Evolutionary conservation across 1,140 invertebrate species (phyloP).

Genomic region (Bradysia coprophila): DNA sequence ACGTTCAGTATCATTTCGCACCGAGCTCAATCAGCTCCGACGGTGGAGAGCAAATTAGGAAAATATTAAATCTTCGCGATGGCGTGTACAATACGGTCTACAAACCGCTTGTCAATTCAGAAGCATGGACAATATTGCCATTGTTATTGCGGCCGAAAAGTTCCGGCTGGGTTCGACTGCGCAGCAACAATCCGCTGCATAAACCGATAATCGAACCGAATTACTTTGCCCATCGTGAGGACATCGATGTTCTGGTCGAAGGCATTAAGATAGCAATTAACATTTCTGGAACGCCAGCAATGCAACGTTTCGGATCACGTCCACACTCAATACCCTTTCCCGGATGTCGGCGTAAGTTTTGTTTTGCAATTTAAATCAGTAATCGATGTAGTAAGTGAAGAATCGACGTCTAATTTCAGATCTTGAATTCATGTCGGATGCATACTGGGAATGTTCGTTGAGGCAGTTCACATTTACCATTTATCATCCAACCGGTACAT

Average conservation of each 20-base stretch:
- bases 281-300: slow-evolving; percentile 56
- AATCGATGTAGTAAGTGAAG: too few relatives aligned
- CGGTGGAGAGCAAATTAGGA: slow-evolving; percentile 51
- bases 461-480: slow-evolving; percentile 62
- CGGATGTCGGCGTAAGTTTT: slow-evolving; percentile 53
- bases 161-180: slow-evolving; percentile 58
- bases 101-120: slow-evolving; percentile 53
- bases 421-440: slow-evolving; percentile 49
- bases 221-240: slow-evolving; percentile 66
- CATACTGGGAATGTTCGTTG: slow-evolving; percentile 71
- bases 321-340: slow-evolving; percentile 62
- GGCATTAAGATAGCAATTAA: slow-evolving; percentile 67
- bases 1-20: slow-evolving; percentile 73
- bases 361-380: too few relatives aligned
- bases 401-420: too few relatives aligned
- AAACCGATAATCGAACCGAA: slow-evolving; percentile 82
- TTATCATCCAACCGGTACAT: slow-evolving; percentile 69
- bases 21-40: slow-evolving; percentile 67
- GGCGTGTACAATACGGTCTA: slow-evolving; percentile 70
- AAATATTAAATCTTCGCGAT: slow-evolving; percentile 56
- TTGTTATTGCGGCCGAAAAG: slow-evolving; percentile 58
- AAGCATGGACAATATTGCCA: slow-evolving; percentile 71
- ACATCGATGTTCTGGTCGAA: slow-evolving; percentile 54
- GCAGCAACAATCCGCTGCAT: slow-evolving; percentile 56
- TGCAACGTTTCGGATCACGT: slow-evolving; percentile 59